These are phyloP conservation scores for Dasyprocta punctata DNA, from an alignment of 2,113 vertebrate genomes.

Conservation along the genomic window DNA sequence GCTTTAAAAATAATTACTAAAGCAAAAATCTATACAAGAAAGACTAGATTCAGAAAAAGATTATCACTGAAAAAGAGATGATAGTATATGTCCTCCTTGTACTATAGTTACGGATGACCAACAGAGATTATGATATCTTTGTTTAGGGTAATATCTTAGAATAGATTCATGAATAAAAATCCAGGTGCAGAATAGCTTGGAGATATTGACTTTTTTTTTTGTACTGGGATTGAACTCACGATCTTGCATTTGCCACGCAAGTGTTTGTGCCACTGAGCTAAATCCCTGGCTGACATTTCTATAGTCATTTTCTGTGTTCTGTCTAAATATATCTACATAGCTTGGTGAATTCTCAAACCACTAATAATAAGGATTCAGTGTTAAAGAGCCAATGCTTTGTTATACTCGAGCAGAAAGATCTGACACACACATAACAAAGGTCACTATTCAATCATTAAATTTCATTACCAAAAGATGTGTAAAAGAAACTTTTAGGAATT, in stretches of 20 bases:
- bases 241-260: too few species aligned
- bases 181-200: neutral
- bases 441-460: slow-evolving; percentile 35
- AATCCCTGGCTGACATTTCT: neutral
- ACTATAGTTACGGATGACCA: neutral
- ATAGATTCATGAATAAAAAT: neutral
- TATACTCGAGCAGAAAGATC: neutral
- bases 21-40: neutral
- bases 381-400: slow-evolving; percentile 10
- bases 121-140: neutral
- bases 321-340: neutral
- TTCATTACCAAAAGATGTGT: neutral
- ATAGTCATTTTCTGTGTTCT: neutral
- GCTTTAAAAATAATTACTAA: slow-evolving; percentile 51
- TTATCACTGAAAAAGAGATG: neutral
- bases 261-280: too few species aligned
- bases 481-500: slow-evolving; percentile 12
- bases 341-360: neutral
- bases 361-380: neutral
- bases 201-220: neutral
- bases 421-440: neutral
- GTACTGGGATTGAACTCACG: too few species aligned
- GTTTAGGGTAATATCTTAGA: neutral
- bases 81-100: neutral
- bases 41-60: slow-evolving; percentile 17